Percentiles rank a stretch among this genome's conserved stretches.
Evolutionary conservation across 2,888 invertebrate species (phyloP).

Genomic region (Macrosoma leucophasiata): DNA sequence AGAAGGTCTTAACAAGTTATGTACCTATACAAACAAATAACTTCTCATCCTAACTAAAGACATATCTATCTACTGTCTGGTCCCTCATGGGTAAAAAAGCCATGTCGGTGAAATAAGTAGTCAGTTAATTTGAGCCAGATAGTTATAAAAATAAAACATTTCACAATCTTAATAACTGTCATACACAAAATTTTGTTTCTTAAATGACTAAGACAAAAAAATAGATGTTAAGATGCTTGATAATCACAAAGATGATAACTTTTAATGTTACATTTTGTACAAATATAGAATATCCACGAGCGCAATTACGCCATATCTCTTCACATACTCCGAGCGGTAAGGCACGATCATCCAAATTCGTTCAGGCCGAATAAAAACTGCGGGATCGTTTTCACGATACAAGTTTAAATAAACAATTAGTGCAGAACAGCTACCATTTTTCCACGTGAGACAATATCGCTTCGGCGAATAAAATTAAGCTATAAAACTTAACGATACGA

Average conservation of each 20-base stretch:
- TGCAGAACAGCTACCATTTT: constrained; percentile 28
- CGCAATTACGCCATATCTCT: constrained; percentile 8
- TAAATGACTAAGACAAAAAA: background rate
- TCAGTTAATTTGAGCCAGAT: too few relatives aligned
- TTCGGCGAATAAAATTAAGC: constrained; percentile 50
- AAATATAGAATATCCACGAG: constrained; percentile 2
- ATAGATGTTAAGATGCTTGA: background rate
- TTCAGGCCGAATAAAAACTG: constrained; percentile 29
- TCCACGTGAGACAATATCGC: constrained; percentile 23
- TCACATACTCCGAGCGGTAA: constrained; percentile 9
- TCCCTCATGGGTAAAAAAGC: too few relatives aligned
- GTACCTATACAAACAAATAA: too few relatives aligned
- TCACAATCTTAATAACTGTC: too few relatives aligned
- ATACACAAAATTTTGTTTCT: too few relatives aligned
- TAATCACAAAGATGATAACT: constrained; percentile 5
- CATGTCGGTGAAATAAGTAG: too few relatives aligned
- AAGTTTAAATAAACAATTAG: constrained; percentile 37
- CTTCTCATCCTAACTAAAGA: too few relatives aligned
- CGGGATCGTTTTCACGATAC: constrained; percentile 31
- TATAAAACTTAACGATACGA: constrained; percentile 56
- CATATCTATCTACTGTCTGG: too few relatives aligned
- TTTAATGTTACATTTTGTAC: background rate
- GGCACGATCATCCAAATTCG: constrained; percentile 29
- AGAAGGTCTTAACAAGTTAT: too few relatives aligned
- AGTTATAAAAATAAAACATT: too few relatives aligned